Evolutionary conservation across 2,797 vertebrate genomes (phyloP), one percentile per base, ranked within the genome.

Genomic region (Typhlichthys subterraneus): DNA sequence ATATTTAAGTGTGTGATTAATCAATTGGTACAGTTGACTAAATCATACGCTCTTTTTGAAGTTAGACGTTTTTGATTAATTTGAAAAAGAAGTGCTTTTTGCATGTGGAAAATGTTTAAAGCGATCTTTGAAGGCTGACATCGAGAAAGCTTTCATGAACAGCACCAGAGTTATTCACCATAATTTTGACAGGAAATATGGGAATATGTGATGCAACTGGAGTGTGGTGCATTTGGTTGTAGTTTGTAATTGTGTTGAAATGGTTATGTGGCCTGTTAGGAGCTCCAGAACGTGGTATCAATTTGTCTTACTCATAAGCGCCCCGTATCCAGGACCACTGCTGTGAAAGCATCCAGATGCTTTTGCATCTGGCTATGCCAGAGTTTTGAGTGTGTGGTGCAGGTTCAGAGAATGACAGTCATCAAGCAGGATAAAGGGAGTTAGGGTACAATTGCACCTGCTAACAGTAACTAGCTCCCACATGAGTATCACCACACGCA

Each of bases 341-440:
- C 76, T 77, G 77, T 69, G 69, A 73, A 81, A 46, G 61, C 64
- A 69, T 66, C 84, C 87, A 88, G 84, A 70, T 89, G 87, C 12
- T 61, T 68, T 57, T 77, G 90, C 91, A 92, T 91, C 90, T 93
- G 90, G 70, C 45, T 45, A 5, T 69, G 67, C 51, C 60, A 54
- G 63, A 65, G 65, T 75, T 77, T 53, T 53, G 8, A 70, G 54
- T 65, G 71, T 53, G 63, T 60, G 45, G 66, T 79, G 15, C 29
- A 31, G 7, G 42, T 10, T 19, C 4, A 46, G 33, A 17, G 5
- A 57, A 57, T 17, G 38, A 15, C 31, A 45, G 33, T 10, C 42
- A 56, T 29, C 56, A 59, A 62, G 45, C 73, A 78, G 64, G 60
- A 71, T 74, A 69, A 70, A 75, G 54, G 31, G 51, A 66, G 73